These are phyloP conservation scores for Xyrauchen texanus DNA, from an alignment of 2,113 vertebrate genomes.

Conservation along the genomic window DNA sequence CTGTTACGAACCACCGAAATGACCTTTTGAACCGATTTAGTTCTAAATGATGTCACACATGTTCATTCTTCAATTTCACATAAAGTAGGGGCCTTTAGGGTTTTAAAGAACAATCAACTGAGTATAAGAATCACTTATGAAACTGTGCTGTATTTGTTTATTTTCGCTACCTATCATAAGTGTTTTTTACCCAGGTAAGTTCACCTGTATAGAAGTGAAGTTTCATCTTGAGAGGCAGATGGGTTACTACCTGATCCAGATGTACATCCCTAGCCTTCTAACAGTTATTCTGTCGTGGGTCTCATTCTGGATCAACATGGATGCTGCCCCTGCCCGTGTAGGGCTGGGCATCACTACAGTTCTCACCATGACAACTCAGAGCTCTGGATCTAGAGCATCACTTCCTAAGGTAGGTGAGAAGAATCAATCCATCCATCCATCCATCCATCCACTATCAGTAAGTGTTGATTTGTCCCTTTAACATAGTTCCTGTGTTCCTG, in stretches of 20 bases:
- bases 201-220: conserved; percentile 95
- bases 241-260: conserved; percentile 97
- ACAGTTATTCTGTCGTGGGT: conserved; percentile 96
- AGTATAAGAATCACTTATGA: background rate
- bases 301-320: conserved; percentile 98
- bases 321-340: conserved; percentile 87
- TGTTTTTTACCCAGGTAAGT: conserved; percentile 81
- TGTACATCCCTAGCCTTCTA: conserved; percentile 94
- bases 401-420: conserved; percentile 84
- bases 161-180: background rate
- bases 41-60: no score
- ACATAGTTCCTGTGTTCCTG: no score
- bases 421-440: background rate
- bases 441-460: background rate
- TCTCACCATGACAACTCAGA: conserved; percentile 96
- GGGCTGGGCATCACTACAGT: conserved; percentile 93
- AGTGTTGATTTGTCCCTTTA: background rate
- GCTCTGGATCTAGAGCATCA: conserved; percentile 89
- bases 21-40: no score
- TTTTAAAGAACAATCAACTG: no score
- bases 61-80: no score
- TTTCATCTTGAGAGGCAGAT: conserved; percentile 95
- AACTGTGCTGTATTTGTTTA: no score
- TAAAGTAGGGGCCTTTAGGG: no score
- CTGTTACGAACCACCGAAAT: no score